Evolutionary conservation across 1,140 invertebrate genomes (phyloP), one percentile per base, ranked within the genome.

Genomic region (Stenopsyche tienmushanensis): DNA sequence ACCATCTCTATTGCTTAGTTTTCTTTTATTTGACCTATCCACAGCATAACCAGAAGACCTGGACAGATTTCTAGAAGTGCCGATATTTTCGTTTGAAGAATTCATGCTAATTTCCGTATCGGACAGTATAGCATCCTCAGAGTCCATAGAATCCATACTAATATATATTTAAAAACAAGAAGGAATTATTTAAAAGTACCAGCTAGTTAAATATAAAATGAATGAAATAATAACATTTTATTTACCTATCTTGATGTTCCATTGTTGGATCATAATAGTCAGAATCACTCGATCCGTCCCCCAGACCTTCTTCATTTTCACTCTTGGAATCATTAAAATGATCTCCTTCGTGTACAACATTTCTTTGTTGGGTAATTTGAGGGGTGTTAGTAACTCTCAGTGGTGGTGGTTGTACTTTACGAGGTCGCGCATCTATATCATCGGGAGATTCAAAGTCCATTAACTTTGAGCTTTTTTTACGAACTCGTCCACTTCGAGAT

Each of bases 391-490:
- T 1, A 1, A 1, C 20, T 42, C 39, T 57, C 15, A 21, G 3
- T 17, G n/a, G 1, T 1, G 63, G 50, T 2, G 26, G 47, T 1
- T 24, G 29, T 5, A 47, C 25, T 21, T 65, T 63, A 3, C 57
- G 54, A n/a, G 78, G 77, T 41, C 83, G 80, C 20, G 78, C 79
- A 47, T 83, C 84, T 53, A 83, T 83, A 71, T 94, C 91, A 75
- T 96, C 93, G 0, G 90, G 89, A 0, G 91, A 92, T 74, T 96
- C 92, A 80, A 94, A 96, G 76, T 95, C 94, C 76, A 94, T 89
- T 9, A 97, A 80, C 77, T 97, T 97, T 0, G 93, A 94, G 5
- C 94, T 96, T 77, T 97, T 97, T 79, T 97, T 97, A 41, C 93
- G 82, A 0, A 97, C 92, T 45, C 93, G 81, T 17, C 93, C 93